phyloP scores from a whole-genome alignment of 1,140 invertebrate genomes.

The Liolophura sinensis region DNA sequence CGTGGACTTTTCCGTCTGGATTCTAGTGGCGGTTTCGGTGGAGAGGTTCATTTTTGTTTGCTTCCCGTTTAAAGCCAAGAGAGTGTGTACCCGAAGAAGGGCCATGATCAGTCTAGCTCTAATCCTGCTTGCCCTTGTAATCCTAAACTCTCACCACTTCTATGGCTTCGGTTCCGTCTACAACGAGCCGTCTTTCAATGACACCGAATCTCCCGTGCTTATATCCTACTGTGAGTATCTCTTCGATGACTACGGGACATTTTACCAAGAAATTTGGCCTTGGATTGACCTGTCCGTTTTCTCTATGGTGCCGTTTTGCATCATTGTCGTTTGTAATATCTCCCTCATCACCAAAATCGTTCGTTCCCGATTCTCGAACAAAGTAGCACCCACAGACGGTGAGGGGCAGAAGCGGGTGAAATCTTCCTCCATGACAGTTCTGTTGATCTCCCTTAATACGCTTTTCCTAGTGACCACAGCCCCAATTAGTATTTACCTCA shows the following conservation, averaged over 20 bases:
- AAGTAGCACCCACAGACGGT: too few relatives aligned
- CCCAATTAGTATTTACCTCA: conserved; percentile 31
- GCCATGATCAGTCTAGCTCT: conserved; percentile 31
- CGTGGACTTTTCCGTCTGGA: conserved; percentile 10
- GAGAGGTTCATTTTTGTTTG: conserved; percentile 18
- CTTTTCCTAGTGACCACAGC: conserved; percentile 27
- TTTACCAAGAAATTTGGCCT: conserved; percentile 18
- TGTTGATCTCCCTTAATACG: conserved; percentile 25
- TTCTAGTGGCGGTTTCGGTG: conserved; percentile 15
- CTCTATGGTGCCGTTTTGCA: conserved; percentile 23
- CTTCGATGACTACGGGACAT: too few relatives aligned
- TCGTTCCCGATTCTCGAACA: too few relatives aligned
- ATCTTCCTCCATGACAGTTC: conserved; percentile 27
- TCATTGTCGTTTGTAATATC: conserved; percentile 28
- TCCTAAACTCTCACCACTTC: too few relatives aligned
- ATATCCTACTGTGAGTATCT: too few relatives aligned
- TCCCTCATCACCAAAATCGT: conserved; percentile 25
- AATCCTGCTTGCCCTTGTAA: too few relatives aligned
- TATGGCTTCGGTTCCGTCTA: too few relatives aligned
- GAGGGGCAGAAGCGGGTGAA: background rate
- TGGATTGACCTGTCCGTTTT: conserved; percentile 36
- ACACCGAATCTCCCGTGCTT: too few relatives aligned
- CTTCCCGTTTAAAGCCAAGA: conserved; percentile 40
- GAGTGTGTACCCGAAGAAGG: conserved; percentile 38
- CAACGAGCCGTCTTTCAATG: too few relatives aligned